A percentile compares a stretch with the other conserved stretches of the same genome.
phyloP scores from a whole-genome alignment of 1,140 invertebrate species.

The Agrilus planipennis region DNA sequence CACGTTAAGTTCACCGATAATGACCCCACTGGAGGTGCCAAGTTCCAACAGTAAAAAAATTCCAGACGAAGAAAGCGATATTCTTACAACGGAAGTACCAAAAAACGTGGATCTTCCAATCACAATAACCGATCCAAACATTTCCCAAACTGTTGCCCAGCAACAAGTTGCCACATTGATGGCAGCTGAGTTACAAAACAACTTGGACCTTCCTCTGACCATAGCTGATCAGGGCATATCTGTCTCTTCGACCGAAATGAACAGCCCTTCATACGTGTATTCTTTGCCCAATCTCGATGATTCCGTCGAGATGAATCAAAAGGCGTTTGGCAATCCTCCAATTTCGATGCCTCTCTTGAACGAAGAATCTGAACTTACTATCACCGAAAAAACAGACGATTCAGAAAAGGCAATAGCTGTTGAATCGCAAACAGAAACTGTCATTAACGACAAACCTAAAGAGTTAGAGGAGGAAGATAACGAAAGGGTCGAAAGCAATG shows the following conservation, averaged over 20 bases:
- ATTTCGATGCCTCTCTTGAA: constrained; percentile 19
- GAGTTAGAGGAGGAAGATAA: background rate
- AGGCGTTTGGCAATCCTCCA: constrained; percentile 14
- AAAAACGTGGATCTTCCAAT: constrained; percentile 41
- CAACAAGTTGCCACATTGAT: constrained; percentile 26
- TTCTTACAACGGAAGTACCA: constrained; percentile 34
- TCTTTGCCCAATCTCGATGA: constrained; percentile 27
- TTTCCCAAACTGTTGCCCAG: constrained; percentile 42
- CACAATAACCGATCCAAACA: constrained; percentile 40
- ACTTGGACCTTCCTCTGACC: constrained; percentile 54
- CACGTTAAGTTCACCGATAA: constrained; percentile 64
- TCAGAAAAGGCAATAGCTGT: background rate
- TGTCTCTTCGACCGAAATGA: constrained; percentile 28
- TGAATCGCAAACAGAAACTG: background rate
- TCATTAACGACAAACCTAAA: background rate
- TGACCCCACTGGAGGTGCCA: constrained; percentile 64
- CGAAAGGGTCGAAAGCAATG: background rate
- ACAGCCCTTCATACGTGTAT: constrained; percentile 26
- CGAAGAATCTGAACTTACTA: constrained; percentile 18
- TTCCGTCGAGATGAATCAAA: constrained; percentile 16
- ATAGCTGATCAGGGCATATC: constrained; percentile 55
- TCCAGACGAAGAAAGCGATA: constrained; percentile 26
- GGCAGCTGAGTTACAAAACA: constrained; percentile 41
- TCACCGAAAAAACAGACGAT: constrained; percentile 2
- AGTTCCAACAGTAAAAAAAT: constrained; percentile 40